Percentiles rank a stretch among this genome's conserved stretches.
These are phyloP conservation scores for Archips xylosteana DNA, from an alignment of 2,888 invertebrate species.

Conservation along the genomic window DNA sequence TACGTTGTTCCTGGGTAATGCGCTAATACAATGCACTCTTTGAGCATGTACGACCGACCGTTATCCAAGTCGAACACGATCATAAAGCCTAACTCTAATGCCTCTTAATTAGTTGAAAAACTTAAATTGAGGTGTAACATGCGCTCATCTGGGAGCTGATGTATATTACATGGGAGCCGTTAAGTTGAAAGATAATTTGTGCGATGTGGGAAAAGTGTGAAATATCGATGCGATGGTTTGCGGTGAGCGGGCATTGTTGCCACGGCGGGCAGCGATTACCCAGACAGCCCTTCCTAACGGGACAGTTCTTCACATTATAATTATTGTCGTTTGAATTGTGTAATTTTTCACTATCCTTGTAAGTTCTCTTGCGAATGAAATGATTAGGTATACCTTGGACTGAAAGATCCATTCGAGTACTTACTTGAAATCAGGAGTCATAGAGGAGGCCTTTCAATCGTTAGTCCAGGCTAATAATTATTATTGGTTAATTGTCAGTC, in stretches of 20 bases:
- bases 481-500: background rate
- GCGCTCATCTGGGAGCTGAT: conserved; percentile 50
- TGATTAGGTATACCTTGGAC: background rate
- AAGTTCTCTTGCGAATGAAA: background rate
- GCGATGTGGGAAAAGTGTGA: conserved; percentile 75
- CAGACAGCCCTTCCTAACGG: conserved; percentile 31
- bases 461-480: background rate
- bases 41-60: conserved; percentile 37
- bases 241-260: conserved; percentile 59
- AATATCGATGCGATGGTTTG: conserved; percentile 70
- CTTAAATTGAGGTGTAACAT: conserved; percentile 46
- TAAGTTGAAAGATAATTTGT: conserved; percentile 52
- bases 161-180: conserved; percentile 57
- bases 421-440: no score
- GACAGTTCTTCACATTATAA: background rate
- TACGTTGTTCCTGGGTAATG: conserved; percentile 48
- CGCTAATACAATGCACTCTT: conserved; percentile 41
- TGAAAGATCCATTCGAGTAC: background rate
- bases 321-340: background rate
- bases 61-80: conserved; percentile 37
- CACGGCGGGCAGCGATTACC: conserved; percentile 44
- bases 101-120: conserved; percentile 31
- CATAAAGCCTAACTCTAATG: conserved; percentile 37
- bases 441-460: background rate
- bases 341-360: background rate